Conservation (phyloP, 2,888 invertebrate species). For the Heliconius cydno region DNA sequence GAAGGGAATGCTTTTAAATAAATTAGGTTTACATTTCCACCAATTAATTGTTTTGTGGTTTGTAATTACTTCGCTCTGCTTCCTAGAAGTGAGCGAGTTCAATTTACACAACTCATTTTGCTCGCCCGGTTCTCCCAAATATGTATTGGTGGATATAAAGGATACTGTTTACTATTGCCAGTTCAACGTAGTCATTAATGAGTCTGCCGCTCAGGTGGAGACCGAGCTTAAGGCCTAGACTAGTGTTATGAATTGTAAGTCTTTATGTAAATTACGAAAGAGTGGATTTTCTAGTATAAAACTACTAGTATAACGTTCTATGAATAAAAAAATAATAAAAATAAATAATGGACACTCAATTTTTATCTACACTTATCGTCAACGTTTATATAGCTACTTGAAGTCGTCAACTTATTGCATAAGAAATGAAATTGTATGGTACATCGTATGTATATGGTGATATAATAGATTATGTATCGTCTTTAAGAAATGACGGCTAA, state of each 20-base stretch:
- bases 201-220: accelerated
- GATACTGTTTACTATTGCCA: too few relatives aligned
- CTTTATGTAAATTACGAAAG: not conserved
- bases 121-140: too few relatives aligned
- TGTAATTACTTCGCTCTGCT: too few relatives aligned
- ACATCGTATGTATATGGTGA: slow-evolving; percentile 10
- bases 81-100: too few relatives aligned
- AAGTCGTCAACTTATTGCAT: not conserved
- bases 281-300: not conserved
- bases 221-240: too few relatives aligned
- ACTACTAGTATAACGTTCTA: not conserved
- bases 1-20: too few relatives aligned
- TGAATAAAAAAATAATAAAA: slow-evolving; percentile 11
- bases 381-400: slow-evolving; percentile 15
- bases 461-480: slow-evolving; percentile 20
- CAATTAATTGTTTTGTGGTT: too few relatives aligned
- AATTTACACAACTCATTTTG: too few relatives aligned
- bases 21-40: too few relatives aligned
- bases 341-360: not conserved
- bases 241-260: not conserved
- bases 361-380: slow-evolving; percentile 13
- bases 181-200: too few relatives aligned
- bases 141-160: too few relatives aligned
- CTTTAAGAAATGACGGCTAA: slow-evolving; percentile 3
- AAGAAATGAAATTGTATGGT: slow-evolving; percentile 15